phyloP scores from a whole-genome alignment of 2,797 vertebrate species.

The Urophycis tenuis region DNA sequence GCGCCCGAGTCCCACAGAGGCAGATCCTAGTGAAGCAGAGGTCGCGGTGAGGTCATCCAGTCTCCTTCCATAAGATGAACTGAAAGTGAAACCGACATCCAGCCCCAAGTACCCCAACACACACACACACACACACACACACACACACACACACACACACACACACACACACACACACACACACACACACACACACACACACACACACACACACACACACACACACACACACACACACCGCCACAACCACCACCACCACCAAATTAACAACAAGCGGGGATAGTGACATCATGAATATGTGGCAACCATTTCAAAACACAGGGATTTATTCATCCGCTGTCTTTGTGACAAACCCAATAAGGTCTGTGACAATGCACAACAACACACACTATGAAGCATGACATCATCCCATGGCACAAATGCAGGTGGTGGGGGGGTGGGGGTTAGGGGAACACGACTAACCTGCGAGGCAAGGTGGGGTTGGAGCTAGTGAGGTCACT shows the following conservation, averaged over 20 bases:
- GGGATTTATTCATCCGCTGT: background rate
- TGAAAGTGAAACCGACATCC: slow-evolving; percentile 36
- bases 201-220: no score
- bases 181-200: no score
- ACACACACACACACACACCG: no score
- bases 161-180: no score
- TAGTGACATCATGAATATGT: background rate
- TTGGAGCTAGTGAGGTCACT: slow-evolving; percentile 68
- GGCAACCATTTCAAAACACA: background rate
- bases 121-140: no score
- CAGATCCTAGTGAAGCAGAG: slow-evolving; percentile 65
- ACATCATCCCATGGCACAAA: slow-evolving; percentile 7
- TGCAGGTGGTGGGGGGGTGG: slow-evolving; percentile 26
- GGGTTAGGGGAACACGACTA: slow-evolving; percentile 49
- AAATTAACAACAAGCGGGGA: no score
- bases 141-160: no score
- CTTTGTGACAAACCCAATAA: background rate
- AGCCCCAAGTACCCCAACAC: no score
- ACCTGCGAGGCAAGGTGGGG: slow-evolving; percentile 74
- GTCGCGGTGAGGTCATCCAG: slow-evolving; percentile 69
- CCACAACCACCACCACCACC: no score
- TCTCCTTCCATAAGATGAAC: slow-evolving; percentile 76
- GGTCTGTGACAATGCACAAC: background rate
- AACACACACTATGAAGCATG: background rate
- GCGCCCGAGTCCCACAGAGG: slow-evolving; percentile 63